A percentile compares a stretch with the other conserved stretches of the same genome.
Evolutionary conservation across 2,113 vertebrate species (phyloP).

Genomic region (Scytalopus superciliaris): DNA sequence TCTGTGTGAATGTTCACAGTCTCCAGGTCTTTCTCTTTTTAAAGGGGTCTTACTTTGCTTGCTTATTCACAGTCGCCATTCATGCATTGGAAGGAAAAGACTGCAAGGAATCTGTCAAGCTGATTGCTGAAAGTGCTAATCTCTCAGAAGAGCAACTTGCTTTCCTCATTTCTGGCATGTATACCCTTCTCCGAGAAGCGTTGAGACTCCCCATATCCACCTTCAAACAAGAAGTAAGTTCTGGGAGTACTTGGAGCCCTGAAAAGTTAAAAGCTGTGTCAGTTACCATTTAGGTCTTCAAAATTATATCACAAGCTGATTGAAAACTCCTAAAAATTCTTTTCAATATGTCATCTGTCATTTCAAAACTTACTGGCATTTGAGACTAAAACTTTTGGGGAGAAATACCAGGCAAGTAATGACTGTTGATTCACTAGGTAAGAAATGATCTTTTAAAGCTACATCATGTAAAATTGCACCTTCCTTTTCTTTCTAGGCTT

Average conservation of each 20-base stretch:
- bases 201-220: conserved; percentile 76
- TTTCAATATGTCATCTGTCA: not conserved
- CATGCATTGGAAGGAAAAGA: conserved; percentile 84
- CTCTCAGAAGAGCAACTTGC: conserved; percentile 79
- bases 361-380: not conserved
- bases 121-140: conserved; percentile 68
- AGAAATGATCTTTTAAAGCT: not conserved
- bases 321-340: not conserved
- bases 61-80: conserved; percentile 77
- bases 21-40: not conserved
- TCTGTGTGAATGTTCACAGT: rapidly evolving
- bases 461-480: not conserved
- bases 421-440: not conserved
- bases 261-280: not conserved
- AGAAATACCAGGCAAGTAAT: not conserved
- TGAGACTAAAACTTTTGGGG: not conserved
- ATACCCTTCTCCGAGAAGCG: conserved; percentile 80
- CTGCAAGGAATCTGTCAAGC: conserved; percentile 75
- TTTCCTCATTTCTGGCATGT: conserved; percentile 80
- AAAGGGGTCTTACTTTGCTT: not conserved
- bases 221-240: conserved; percentile 81
- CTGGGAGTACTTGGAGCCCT: not conserved
- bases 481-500: conserved; percentile 73
- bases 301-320: not conserved
- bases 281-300: not conserved